Evolutionary conservation across 1,140 invertebrate species (phyloP).

Genomic region (Saccostrea glomerata): DNA sequence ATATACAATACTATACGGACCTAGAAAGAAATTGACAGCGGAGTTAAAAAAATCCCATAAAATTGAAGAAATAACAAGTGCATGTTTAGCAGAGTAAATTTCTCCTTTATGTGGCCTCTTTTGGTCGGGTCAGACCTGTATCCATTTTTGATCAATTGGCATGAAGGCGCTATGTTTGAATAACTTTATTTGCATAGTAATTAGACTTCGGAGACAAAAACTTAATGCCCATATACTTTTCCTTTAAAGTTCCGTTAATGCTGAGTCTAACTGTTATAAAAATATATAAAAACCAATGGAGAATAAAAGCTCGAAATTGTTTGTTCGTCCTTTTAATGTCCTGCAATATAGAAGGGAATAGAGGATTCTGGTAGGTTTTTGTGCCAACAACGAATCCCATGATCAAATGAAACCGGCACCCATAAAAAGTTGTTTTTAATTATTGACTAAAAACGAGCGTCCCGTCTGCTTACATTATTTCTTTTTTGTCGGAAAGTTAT

Average conservation of each 20-base stretch:
- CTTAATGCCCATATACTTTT: not conserved
- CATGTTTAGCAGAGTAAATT: no score
- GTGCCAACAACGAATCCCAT: not conserved
- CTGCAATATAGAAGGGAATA: not conserved
- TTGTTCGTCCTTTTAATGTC: not conserved
- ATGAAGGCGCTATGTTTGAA: not conserved
- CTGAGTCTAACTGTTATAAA: not conserved
- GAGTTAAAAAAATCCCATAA: no score
- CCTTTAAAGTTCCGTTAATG: constrained; percentile 15
- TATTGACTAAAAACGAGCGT: constrained; percentile 7
- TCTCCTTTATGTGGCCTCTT: not conserved
- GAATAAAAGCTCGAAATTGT: constrained; percentile 14
- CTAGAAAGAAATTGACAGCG: no score
- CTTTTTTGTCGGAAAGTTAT: not conserved
- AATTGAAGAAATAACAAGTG: no score
- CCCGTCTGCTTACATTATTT: not conserved
- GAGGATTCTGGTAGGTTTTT: not conserved
- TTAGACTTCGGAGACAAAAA: not conserved
- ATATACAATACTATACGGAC: no score
- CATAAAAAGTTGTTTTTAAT: constrained; percentile 18
- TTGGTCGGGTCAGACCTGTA: not conserved
- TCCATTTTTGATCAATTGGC: not conserved
- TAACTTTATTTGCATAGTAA: not conserved
- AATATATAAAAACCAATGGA: not conserved
- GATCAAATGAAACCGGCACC: not conserved